phyloP scores from a whole-genome alignment of 2,888 invertebrate species.

The Ennomos fuscantarius region DNA sequence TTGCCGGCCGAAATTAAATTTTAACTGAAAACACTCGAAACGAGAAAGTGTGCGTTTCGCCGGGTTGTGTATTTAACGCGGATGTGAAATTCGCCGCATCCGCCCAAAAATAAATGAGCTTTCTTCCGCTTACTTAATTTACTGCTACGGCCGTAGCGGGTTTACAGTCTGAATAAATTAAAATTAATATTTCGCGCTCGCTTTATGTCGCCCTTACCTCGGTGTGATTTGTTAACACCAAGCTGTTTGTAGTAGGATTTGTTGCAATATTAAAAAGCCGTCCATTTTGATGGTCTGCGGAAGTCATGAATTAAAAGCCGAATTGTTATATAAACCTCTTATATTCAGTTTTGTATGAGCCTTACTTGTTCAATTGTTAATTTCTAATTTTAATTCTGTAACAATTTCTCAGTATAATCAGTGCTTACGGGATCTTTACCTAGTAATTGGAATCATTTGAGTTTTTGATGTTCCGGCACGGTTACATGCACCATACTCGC shows the following conservation, averaged over 20 bases:
- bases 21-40: constrained; percentile 79
- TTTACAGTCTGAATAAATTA: constrained; percentile 77
- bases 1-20: constrained; percentile 77
- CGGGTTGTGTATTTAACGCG: constrained; percentile 82
- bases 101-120: constrained; percentile 84
- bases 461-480: too few species aligned
- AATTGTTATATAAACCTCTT: constrained; percentile 6
- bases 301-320: constrained; percentile 39
- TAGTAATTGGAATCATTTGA: too few species aligned
- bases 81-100: constrained; percentile 82
- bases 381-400: too few species aligned
- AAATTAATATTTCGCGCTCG: constrained; percentile 79
- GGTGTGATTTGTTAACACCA: constrained; percentile 71
- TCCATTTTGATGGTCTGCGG: constrained; percentile 43
- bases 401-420: too few species aligned
- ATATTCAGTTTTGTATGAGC: too few species aligned
- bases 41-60: constrained; percentile 68
- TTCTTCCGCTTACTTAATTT: constrained; percentile 84
- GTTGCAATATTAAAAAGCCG: constrained; percentile 40
- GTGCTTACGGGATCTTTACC: too few species aligned
- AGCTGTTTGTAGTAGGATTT: constrained; percentile 56
- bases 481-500: too few species aligned
- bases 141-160: constrained; percentile 70
- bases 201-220: constrained; percentile 64
- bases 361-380: too few species aligned